Conservation (phyloP, 2,888 invertebrate genomes). For the Drosophila anomalata region DNA sequence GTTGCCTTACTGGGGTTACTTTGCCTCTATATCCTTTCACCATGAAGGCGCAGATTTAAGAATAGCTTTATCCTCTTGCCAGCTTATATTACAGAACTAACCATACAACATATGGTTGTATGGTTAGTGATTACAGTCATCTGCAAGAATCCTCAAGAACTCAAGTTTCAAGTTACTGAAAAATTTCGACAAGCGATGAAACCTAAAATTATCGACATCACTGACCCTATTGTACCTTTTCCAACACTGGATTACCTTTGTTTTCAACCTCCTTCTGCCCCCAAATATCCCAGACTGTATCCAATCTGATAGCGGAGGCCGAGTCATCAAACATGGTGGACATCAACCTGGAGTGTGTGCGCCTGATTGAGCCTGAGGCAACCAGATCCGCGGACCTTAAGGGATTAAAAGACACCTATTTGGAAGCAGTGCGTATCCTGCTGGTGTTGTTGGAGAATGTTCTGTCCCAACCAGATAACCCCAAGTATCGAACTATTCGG, state of each 20-base stretch:
- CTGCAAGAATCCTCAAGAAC: no score
- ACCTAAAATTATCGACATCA: not conserved
- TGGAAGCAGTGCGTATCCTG: constrained; percentile 82
- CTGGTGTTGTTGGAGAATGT: constrained; percentile 82
- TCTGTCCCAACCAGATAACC: constrained; percentile 81
- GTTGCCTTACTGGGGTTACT: no score
- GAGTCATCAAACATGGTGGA: constrained; percentile 62
- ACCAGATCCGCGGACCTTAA: constrained; percentile 38
- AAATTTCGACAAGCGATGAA: no score
- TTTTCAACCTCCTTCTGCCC: constrained; percentile 13
- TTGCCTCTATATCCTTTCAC: no score
- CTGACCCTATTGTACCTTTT: not conserved
- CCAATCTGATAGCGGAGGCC: constrained; percentile 30
- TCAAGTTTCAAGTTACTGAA: no score
- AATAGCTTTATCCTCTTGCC: no score
- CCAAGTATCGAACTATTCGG: constrained; percentile 82
- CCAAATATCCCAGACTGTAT: constrained; percentile 14
- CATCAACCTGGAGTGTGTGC: constrained; percentile 68
- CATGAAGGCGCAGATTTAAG: no score
- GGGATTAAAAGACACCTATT: constrained; percentile 76
- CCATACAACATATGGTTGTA: no score
- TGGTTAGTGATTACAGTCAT: no score
- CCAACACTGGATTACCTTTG: constrained; percentile 15
- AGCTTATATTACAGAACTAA: no score
- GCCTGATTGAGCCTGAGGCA: constrained; percentile 64